Evolutionary conservation across 92 coral and sea anemone species (phyloP), one percentile per base, ranked within the genome.

Genomic region (Palythoa caribaeorum): DNA sequence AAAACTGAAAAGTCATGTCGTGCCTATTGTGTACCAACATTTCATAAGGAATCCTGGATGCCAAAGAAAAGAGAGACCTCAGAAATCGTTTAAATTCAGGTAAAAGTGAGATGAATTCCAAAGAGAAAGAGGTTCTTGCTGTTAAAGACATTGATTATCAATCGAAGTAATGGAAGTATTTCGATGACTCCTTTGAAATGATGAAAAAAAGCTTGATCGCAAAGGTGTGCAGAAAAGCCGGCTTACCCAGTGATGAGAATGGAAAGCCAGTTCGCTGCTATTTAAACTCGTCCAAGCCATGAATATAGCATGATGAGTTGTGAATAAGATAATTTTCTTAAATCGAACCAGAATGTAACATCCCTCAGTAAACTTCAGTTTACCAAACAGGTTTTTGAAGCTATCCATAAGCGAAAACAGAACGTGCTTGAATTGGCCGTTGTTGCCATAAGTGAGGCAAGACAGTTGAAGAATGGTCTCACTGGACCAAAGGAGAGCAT

Each of bases 331-430:
- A 51, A 51, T 51, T 51, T 51, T 51, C 55, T 51, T 6, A 39
- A 14, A 79, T 88, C 69, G 36, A 47, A 9, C 10, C 89, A 2
- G 13, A 57, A 5, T 11, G 55, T 11, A 11, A 11, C 55, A 51
- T 6, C 55, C 55, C 65, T 89, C 12, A 57, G 37, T n/a, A 73
- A 89, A 28, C 48, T 89, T 3, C 83, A 89, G 68, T 89, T 89
- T 76, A 84, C 89, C 8, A 66, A 55, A 21, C 68, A 86, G 28
- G 73, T 86, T 51, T 51, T 6, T 11, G 55, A 51, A 51, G 55
- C 55, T 51, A 51, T 51, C 6, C 55, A 51, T 11, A 51, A 51
- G 55, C 55, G 55, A 51, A 6, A 51, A 51, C 55, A 51, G 55
- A 11, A 51, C 11, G 55, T 6, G 55, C 55, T 51, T 6, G 11